A percentile compares a stretch with the other conserved stretches of the same genome.
phyloP scores from a whole-genome alignment of 2,888 invertebrate species.

The Pandemis corylana region DNA sequence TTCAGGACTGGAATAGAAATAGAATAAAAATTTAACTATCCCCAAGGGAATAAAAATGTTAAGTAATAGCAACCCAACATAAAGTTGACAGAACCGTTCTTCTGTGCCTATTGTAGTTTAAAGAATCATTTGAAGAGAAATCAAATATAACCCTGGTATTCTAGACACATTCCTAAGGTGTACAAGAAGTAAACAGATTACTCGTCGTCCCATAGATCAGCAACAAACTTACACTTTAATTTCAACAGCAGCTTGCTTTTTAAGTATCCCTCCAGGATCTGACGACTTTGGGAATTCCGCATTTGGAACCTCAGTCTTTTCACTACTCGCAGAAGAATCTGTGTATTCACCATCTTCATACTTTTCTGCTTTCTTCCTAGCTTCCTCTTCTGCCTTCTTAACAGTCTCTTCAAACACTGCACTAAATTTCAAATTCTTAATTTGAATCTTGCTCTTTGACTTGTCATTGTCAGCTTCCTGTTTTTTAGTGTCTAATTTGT shows the following conservation, averaged over 20 bases:
- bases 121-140: too few species aligned
- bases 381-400: conserved; percentile 87
- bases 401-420: conserved; percentile 87
- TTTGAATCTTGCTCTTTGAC: conserved; percentile 86
- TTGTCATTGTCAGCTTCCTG: conserved; percentile 69
- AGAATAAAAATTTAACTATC: background rate
- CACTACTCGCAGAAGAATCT: conserved; percentile 73
- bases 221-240: conserved; percentile 74
- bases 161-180: too few species aligned
- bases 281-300: conserved; percentile 78
- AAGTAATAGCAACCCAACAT: too few species aligned
- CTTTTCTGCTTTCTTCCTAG: conserved; percentile 84
- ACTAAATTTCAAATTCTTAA: conserved; percentile 88
- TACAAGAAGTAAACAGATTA: background rate
- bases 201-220: too few species aligned
- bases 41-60: too few species aligned
- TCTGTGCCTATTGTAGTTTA: too few species aligned
- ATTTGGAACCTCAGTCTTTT: conserved; percentile 67
- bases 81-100: too few species aligned
- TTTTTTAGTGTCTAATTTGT: conserved; percentile 63
- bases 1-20: conserved; percentile 57
- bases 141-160: too few species aligned
- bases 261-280: conserved; percentile 78
- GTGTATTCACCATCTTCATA: conserved; percentile 88
- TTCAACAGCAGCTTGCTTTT: conserved; percentile 78